Evolutionary conservation across 2,888 invertebrate species (phyloP), one percentile per base, ranked within the genome.

Genomic region (Drosophila incognita): DNA sequence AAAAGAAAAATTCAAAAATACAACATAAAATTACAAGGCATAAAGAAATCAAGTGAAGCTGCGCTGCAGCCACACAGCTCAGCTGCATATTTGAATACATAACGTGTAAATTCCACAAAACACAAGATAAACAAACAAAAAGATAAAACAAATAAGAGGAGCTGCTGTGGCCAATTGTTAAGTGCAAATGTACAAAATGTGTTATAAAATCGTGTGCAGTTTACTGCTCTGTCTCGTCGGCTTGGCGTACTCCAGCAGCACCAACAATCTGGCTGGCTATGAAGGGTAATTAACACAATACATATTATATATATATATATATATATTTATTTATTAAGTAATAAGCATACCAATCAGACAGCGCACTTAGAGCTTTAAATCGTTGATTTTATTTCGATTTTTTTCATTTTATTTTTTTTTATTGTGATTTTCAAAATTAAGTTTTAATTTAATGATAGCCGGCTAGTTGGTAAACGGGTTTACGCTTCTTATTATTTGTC

Each of bases 221-320:
- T 77, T 77, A 60, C 53, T 87, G 69, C 67, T 78, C 42, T 80
- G 82, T 33, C 79, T 87, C 60, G 21, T 74, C 74, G 63, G 67
- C 18, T 66, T 87, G 70, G 69, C 80, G 65, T 67, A 68, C 73
- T 65, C 71, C 48, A 49, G 68, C 54, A 59, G 76, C 73, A 78
- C 69, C 46, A 86, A 81, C 74, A 91, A 92, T 76, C 83, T 92
- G 74, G 88, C 85, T 59, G 86, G 87, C 74, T 92, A 92, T 81
- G 90, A 91, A 73, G 92, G 91, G 91, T 92, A 89, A 91, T 70
- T 77, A 78, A 57, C 53, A 66, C 82, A 61, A 58, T 58, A 68
- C 53, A 57, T 53, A 66, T 35, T 78, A 63, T 35, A 49, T 18
- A 68, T 53, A 61, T 59, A 49, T 59, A 49, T 33, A 49, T 56